Base-by-base conservation (phyloP, 2,113 vertebrate species). In the Podarcis raffonei region DNA sequence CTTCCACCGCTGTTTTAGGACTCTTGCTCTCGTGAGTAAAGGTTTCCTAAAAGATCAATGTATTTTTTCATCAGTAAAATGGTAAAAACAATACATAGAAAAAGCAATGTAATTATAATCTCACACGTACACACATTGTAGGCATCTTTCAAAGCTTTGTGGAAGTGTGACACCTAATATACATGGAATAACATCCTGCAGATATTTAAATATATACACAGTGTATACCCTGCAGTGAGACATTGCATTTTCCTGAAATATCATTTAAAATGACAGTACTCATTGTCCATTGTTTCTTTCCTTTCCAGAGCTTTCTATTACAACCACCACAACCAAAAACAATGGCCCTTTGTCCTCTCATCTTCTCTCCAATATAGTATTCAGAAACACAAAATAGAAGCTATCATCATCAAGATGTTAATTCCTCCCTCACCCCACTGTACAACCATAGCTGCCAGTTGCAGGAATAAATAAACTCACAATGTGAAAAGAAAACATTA, bases 11-110 rank as follows among this genome's bases (percentile, higher is more conserved):
- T 83, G 95, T 96, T 78, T 95, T 97, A 90, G 92, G 96, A 80
- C 96, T 98, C 85, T 93, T 96, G 92, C 96, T 97, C 90, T 98
- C 97, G 95, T 98, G 98, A 3, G 97, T 97, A 91, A 97, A 95
- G 92, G 98, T 98, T 89, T 98, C 98, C 98, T 98, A 94, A 94
- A 89, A 91, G 59, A 20, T 62, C 1, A 18, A 89, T 84, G 87
- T 93, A 90, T 5, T 90, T 91, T 89, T 88, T 76, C 89, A 93
- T 92, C 92, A 95, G 15, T 92, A 53, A 92, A 76, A 88, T 69
- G 90, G 87, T 87, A 20, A 90, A 91, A 87, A 74, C 86, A 93
- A 86, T 59, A 20, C 59, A 9, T 30, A 92, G 76, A n/a, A 83
- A 35, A 77, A 23, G 62, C 35, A 7, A 69, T 53, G 81, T 15